Evolutionary conservation across 1,140 invertebrate species (phyloP).

Genomic region (Trachelipus rathkii): DNA sequence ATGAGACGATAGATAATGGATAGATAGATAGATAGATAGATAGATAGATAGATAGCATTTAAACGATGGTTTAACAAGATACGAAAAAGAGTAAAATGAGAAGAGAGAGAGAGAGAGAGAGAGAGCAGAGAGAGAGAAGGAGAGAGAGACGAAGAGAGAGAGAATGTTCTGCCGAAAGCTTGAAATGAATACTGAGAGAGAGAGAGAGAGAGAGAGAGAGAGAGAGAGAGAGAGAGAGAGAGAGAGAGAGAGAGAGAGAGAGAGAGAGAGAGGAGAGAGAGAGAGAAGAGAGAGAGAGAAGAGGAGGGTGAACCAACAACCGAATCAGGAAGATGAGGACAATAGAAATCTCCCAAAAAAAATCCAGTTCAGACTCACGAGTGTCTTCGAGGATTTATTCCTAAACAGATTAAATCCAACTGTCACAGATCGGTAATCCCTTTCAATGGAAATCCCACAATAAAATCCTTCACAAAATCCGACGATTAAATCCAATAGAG

Average conservation of each 20-base stretch:
- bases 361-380: not conserved
- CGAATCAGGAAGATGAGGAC: not conserved
- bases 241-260: not conserved
- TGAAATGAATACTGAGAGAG: too few relatives aligned
- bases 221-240: not conserved
- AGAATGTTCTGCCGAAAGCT: too few relatives aligned
- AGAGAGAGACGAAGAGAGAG: not conserved
- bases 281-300: not conserved
- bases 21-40: too few relatives aligned
- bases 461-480: constrained; percentile 7
- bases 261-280: not conserved
- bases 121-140: not conserved
- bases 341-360: not conserved
- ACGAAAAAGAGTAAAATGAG: too few relatives aligned
- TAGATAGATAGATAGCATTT: too few relatives aligned
- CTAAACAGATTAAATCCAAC: constrained; percentile 10
- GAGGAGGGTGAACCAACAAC: not conserved
- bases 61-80: too few relatives aligned
- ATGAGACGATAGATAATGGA: too few relatives aligned
- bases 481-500: not conserved
- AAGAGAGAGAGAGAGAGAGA: too few relatives aligned
- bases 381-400: not conserved
- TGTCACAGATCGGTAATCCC: constrained; percentile 5
- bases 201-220: not conserved
- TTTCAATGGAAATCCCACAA: constrained; percentile 7